These are phyloP conservation scores for Ditylenchus weischeri DNA, from an alignment of 2,888 invertebrate species.

Conservation along the genomic window DNA sequence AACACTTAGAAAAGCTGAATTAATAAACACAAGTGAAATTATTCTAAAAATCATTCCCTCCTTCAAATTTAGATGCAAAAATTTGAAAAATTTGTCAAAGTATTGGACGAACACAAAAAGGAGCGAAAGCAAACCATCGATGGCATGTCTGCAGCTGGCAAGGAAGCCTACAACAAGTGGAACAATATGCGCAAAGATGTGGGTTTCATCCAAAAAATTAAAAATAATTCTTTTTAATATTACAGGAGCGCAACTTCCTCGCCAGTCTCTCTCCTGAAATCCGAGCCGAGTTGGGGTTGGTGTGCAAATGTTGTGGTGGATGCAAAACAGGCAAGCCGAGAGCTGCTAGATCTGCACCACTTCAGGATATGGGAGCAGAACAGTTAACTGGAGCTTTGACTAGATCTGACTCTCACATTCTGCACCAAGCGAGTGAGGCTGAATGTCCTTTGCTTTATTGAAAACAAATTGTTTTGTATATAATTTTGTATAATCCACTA, in stretches of 20 bases:
- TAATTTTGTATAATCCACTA: too few relatives aligned
- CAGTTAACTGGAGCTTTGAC: slow-evolving; percentile 2
- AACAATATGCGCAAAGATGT: slow-evolving; percentile 48
- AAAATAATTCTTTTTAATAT: slow-evolving; percentile 34
- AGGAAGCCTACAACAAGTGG: slow-evolving; percentile 52
- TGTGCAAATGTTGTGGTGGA: slow-evolving; percentile 30
- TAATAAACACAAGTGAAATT: background rate
- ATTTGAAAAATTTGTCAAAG: slow-evolving; percentile 55
- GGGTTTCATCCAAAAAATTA: background rate
- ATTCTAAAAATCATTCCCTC: background rate
- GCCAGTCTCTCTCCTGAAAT: slow-evolving; percentile 47
- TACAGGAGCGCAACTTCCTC: slow-evolving; percentile 46
- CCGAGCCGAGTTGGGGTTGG: slow-evolving; percentile 44
- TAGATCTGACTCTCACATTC: slow-evolving; percentile 5
- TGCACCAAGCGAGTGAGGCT: slow-evolving; percentile 10
- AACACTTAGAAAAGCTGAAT: too few relatives aligned
- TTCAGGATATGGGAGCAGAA: slow-evolving; percentile 3
- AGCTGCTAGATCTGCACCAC: background rate
- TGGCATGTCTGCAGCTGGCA: slow-evolving; percentile 46
- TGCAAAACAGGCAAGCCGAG: slow-evolving; percentile 20
- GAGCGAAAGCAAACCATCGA: slow-evolving; percentile 45
- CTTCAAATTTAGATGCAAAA: slow-evolving; percentile 43
- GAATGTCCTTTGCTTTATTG: slow-evolving; percentile 2
- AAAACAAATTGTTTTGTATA: background rate
- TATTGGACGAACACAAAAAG: slow-evolving; percentile 45